Conservation (phyloP, 2,888 invertebrate genomes). For the Eupithecia subfuscata region DNA sequence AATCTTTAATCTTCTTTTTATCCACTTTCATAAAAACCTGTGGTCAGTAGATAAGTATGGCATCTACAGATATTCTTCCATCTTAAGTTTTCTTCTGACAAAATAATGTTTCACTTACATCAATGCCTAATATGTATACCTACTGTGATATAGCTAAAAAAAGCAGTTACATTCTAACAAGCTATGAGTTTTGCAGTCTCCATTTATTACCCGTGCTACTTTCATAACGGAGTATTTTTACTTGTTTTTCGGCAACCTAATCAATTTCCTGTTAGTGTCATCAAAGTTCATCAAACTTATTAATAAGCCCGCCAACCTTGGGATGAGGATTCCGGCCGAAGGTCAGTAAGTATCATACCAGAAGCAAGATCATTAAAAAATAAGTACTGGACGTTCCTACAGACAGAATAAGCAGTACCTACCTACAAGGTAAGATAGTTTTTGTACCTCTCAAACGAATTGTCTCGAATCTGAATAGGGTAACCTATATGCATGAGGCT, state of each 20-base stretch:
- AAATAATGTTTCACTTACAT: too few species aligned
- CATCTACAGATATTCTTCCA: too few species aligned
- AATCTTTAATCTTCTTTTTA: too few species aligned
- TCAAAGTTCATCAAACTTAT: conserved; percentile 3
- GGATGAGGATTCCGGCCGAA: conserved; percentile 31
- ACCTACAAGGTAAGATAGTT: background rate
- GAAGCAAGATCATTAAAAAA: background rate
- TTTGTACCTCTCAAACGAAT: background rate
- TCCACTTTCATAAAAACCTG: too few species aligned
- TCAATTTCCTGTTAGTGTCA: background rate
- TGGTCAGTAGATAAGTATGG: too few species aligned
- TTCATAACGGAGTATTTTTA: background rate
- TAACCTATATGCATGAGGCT: too few species aligned
- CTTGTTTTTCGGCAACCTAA: background rate
- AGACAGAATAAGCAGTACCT: background rate
- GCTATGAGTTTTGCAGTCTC: too few species aligned
- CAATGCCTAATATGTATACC: too few species aligned
- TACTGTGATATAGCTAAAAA: too few species aligned
- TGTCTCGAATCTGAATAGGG: background rate
- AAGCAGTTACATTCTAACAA: too few species aligned
- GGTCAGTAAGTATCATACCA: conserved; percentile 10
- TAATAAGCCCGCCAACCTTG: conserved; percentile 25
- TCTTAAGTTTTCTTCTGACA: too few species aligned
- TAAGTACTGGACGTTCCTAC: background rate
- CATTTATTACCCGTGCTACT: background rate